Base-by-base conservation (phyloP, 2,113 vertebrate genomes). In the Lycocorax pyrrhopterus region DNA sequence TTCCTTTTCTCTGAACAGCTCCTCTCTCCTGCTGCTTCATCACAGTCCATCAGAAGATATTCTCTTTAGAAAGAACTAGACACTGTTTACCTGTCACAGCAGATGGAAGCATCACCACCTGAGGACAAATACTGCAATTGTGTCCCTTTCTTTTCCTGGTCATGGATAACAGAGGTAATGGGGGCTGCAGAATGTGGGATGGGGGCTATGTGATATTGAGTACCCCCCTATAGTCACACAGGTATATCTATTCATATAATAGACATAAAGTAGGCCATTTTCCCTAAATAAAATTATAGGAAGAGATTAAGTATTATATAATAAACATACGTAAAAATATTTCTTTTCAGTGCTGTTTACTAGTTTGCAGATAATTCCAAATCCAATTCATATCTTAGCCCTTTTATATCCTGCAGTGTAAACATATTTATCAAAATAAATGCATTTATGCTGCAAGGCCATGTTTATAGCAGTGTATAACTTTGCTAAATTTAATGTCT, bases 371-470 rank as follows among this genome's bases (percentile, higher is more conserved):
- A 84, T 93, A 92, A 93, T 75, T 64, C 33, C 47, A 95, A 87
- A 89, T 92, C 44, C 69, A 88, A 23, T 84, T 92, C 76, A 89
- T 92, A 86, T 92, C 68, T 88, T 83, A 77, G 56, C 33, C 39
- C 37, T 84, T 96, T 93, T 93, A 86, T 89, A 92, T 92, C 64
- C 52, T 78, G 64, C 89, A 84, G 52, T 88, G 47, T 90, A 96
- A 96, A 93, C 76, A 94, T 84, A 89, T 94, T 90, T 93, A 92
- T 96, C 86, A 97, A 93, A 95, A 94, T 84, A 86, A 92, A 92
- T 85, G 72, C 55, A 80, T 88, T 95, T 92, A 81, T 72, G 86
- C 93, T 84, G 52, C 73, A 95, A 93, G 73, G 76, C 76, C 51
- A 72, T 80, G 59, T 95, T 95, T 95, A 74, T 90, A 81, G 85